These are phyloP conservation scores for Corythaixoides concolor DNA, from an alignment of 2,113 vertebrate genomes.

Conservation along the genomic window DNA sequence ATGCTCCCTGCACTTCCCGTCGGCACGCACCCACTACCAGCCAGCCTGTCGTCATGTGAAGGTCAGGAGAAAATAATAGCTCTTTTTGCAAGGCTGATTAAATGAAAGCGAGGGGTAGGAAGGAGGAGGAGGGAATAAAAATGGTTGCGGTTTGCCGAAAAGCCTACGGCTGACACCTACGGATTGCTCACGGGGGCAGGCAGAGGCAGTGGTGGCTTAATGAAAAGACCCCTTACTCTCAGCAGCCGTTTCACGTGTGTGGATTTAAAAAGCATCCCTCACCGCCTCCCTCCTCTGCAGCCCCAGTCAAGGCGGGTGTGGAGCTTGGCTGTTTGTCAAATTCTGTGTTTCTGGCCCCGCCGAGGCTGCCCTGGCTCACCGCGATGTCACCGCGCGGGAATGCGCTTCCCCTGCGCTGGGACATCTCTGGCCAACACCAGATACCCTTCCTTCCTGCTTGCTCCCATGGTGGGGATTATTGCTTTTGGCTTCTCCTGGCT, in stretches of 20 bases:
- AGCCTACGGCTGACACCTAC: background rate
- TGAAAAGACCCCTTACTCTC: background rate
- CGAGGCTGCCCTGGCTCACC: background rate
- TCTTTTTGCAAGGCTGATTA: background rate
- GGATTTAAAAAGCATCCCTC: background rate
- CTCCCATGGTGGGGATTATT: slow-evolving; percentile 59
- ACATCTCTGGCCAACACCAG: slow-evolving; percentile 45
- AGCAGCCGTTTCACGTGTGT: background rate
- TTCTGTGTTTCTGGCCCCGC: background rate
- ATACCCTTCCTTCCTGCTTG: slow-evolving; percentile 60
- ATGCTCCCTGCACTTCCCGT: accelerated
- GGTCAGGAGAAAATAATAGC: background rate
- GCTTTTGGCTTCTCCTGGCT: slow-evolving; percentile 53
- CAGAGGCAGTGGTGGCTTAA: background rate
- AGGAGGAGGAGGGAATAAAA: background rate
- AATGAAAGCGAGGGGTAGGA: background rate
- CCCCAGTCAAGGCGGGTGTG: background rate
- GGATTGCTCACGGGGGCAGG: background rate
- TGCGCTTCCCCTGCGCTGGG: slow-evolving; percentile 26
- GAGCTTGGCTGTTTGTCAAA: background rate
- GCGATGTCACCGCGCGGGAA: slow-evolving; percentile 27
- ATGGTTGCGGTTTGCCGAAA: background rate
- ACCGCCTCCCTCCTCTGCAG: background rate
- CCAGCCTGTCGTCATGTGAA: background rate
- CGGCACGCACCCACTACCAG: background rate